phyloP scores from a whole-genome alignment of 2,113 vertebrate species.

The Megaceryle torquata region DNA sequence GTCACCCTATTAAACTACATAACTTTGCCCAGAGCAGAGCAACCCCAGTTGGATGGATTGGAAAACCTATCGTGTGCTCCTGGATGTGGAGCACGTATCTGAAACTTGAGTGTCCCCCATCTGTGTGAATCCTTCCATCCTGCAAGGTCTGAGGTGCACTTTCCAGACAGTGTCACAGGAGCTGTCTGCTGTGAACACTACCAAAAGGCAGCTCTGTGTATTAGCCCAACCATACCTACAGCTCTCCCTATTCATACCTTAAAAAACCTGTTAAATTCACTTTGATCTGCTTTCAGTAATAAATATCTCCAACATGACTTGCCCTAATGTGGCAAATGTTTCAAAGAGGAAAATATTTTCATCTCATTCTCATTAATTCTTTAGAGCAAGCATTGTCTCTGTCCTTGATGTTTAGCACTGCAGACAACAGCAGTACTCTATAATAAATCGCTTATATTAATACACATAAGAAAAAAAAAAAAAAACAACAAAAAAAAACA shows the following conservation, averaged over 20 bases:
- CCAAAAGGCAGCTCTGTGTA: neutral
- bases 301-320: neutral
- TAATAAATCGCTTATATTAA: neutral
- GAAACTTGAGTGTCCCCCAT: accelerated
- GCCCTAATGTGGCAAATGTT: neutral
- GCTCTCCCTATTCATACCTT: neutral
- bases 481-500: neutral
- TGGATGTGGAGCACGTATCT: neutral
- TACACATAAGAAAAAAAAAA: neutral
- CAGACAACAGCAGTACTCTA: neutral
- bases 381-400: neutral
- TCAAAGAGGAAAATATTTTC: neutral
- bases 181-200: neutral
- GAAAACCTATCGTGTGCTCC: neutral
- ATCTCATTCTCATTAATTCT: neutral
- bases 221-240: neutral
- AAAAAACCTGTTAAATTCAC: neutral
- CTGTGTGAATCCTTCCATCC: accelerated
- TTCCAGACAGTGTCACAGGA: neutral
- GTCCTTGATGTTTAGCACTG: neutral
- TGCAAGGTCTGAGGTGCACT: neutral
- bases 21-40: neutral
- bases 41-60: neutral
- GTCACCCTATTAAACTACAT: neutral
- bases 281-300: neutral